Base-by-base conservation (phyloP, 2,113 vertebrate genomes). In the Neogobius melanostomus region DNA sequence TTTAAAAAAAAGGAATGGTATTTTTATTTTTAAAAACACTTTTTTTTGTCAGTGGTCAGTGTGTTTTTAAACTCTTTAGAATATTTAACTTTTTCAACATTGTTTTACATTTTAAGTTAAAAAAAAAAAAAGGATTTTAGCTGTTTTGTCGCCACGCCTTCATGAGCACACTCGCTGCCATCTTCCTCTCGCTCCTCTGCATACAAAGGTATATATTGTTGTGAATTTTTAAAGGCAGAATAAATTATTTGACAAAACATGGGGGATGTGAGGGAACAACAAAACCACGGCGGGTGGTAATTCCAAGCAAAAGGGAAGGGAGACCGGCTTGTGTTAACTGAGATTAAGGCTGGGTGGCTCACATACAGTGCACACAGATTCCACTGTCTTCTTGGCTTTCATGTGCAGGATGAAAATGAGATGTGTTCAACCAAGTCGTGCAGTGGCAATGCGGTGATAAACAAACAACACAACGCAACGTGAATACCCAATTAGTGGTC, bases 231-330 rank as follows among this genome's bases (percentile, higher is more conserved):
- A 77, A 84, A 82, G 66, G 82, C 82, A 79, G 85, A 89, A 90
- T 90, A 86, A 87, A 91, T 92, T 90, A 93, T 93, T 92, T 91
- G 89, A 87, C 82, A 79, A 90, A 92, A 91, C 85, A 81, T 60
- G 21, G 66, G 43, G 74, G 71, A 16, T 45, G 63, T 46, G 63
- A 76, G 81, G 83, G 76, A 78, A 88, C 91, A 91, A 93, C 87
- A 91, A 92, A 93, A 93, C 82, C 91, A 80, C 91, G 73, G 85
- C 85, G 70, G 91, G 93, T 85, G 92, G 91, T 80, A 85, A 89
- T 87, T 89, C 81, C 81, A 86, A 80, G 82, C 84, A 79, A 88
- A 85, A 90, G 82, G 89, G 77, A 87, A 84, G 77, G 71, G 82
- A 84, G 86, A 83, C 69, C 11, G 59, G 81, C 89, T 91, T 88